Evolutionary conservation across 2,888 invertebrate species (phyloP).

Genomic region (Anoplius nigerrimus): DNA sequence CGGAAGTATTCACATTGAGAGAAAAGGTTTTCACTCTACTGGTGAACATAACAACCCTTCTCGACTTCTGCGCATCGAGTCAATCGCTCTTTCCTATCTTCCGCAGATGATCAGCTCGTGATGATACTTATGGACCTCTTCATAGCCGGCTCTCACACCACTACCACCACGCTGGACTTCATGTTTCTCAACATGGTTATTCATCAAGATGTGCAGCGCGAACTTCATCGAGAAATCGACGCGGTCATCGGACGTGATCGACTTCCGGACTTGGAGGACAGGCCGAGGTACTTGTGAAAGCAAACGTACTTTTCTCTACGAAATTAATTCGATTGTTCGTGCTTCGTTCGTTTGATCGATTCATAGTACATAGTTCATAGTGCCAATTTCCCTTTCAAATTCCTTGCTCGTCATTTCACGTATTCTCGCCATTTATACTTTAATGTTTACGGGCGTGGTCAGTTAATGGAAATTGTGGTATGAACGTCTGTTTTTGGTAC

Average conservation of each 20-base stretch:
- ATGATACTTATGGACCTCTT: conserved; percentile 83
- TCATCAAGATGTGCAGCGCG: conserved; percentile 78
- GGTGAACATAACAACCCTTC: background rate
- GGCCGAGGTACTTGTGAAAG: conserved; percentile 68
- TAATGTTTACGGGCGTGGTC: too few species aligned
- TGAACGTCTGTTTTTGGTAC: too few species aligned
- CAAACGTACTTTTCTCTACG: too few species aligned
- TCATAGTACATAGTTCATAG: too few species aligned
- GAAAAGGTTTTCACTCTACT: conserved; percentile 27
- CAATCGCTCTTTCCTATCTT: background rate
- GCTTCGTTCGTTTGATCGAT: too few species aligned
- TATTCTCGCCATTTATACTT: too few species aligned
- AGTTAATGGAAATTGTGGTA: too few species aligned
- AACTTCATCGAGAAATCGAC: conserved; percentile 78
- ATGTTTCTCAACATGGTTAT: conserved; percentile 79
- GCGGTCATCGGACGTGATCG: conserved; percentile 72
- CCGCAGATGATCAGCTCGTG: conserved; percentile 80
- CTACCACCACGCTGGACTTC: conserved; percentile 80
- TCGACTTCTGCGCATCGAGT: background rate
- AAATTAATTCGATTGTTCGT: too few species aligned
- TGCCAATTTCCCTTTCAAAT: too few species aligned
- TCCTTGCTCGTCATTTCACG: too few species aligned
- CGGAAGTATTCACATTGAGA: conserved; percentile 16
- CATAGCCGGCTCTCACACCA: conserved; percentile 82
- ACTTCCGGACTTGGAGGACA: conserved; percentile 75